Evolutionary conservation across 2,888 invertebrate genomes (phyloP), one percentile per base, ranked within the genome.

Genomic region (Parapristionchus giblindavisi): DNA sequence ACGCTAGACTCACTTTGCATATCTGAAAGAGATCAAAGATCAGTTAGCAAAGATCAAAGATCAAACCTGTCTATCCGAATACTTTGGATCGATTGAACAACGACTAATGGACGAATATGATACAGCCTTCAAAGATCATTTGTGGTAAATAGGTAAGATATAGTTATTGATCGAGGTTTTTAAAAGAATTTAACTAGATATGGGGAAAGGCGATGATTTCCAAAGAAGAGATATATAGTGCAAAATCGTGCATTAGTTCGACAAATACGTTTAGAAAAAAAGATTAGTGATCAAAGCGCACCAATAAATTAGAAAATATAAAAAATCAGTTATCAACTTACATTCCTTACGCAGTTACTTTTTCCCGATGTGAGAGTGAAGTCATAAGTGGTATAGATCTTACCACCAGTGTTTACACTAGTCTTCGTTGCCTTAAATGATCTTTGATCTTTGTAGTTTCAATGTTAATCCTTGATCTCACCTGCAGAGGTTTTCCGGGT

Each of bases 281-380:
- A 48, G 48, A 48, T 48, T 17, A 48, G 21, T 14, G 48, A 48
- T 17, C 48, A 48, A 48, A 48, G 48, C 11, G 11, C 48, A 48
- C 11, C 11, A 48, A 48, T 48, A n/a, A n/a, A n/a, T n/a, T n/a
- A n/a, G n/a, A n/a, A n/a, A n/a, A n/a, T n/a, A n/a, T n/a, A n/a
- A n/a, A n/a, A n/a, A n/a, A n/a, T n/a, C n/a, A 43, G 43, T 14
- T 21, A n/a, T 5, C 3, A 3, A 51, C 66, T 52, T 29, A 68
- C 68, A 52, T 68, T 68, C 34, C 32, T 68, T 11, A 36, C 52
- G 52, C 68, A 68, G 24, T 34, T 68, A 36, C 68, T 68, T 52
- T 68, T 68, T 2, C n/a, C 68, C 11, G 68, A 68, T 8, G 68
- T 68, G 1, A 68, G 68, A 17, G 68, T 68, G 68, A 68, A 68